These are phyloP conservation scores for Salticus scenicus DNA, from an alignment of 2,888 invertebrate genomes.

Conservation along the genomic window DNA sequence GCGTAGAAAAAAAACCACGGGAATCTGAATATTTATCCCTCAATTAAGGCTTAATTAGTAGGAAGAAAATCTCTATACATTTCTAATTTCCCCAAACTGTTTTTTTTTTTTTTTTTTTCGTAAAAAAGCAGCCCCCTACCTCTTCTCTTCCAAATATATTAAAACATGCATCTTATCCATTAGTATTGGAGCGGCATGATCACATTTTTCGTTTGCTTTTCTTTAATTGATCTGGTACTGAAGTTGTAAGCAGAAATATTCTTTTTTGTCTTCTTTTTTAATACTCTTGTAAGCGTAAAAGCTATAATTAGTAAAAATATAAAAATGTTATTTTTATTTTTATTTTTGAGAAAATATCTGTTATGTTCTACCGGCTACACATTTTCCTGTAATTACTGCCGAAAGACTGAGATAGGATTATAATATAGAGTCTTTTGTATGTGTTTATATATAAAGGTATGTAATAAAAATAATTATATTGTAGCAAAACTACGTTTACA, in stretches of 20 bases:
- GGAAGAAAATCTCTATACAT: constrained; percentile 62
- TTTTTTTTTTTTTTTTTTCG: constrained; percentile 48
- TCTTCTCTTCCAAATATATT: constrained; percentile 43
- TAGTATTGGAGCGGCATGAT: constrained; percentile 62
- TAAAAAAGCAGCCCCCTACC: neutral
- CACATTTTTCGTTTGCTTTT: constrained; percentile 61
- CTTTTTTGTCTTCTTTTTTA: constrained; percentile 23
- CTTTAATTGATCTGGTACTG: constrained; percentile 66
- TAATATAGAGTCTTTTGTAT: too few species aligned
- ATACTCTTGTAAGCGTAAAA: constrained; percentile 50
- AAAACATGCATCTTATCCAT: constrained; percentile 62
- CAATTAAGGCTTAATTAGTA: constrained; percentile 69
- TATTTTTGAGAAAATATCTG: constrained; percentile 37
- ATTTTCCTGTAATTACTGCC: constrained; percentile 57
- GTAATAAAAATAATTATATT: too few species aligned
- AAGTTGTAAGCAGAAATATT: constrained; percentile 36
- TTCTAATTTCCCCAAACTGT: constrained; percentile 61
- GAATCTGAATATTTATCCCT: constrained; percentile 66
- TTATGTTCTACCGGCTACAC: constrained; percentile 22
- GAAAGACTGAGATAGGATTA: neutral
- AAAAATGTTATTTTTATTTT: constrained; percentile 51
- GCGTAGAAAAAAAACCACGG: constrained; percentile 32
- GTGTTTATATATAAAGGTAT: too few species aligned
- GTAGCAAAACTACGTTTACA: too few species aligned
- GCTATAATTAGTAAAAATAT: constrained; percentile 66